Evolutionary conservation across 2,113 vertebrate genomes (phyloP).

Genomic region (Crotalus viridis): DNA sequence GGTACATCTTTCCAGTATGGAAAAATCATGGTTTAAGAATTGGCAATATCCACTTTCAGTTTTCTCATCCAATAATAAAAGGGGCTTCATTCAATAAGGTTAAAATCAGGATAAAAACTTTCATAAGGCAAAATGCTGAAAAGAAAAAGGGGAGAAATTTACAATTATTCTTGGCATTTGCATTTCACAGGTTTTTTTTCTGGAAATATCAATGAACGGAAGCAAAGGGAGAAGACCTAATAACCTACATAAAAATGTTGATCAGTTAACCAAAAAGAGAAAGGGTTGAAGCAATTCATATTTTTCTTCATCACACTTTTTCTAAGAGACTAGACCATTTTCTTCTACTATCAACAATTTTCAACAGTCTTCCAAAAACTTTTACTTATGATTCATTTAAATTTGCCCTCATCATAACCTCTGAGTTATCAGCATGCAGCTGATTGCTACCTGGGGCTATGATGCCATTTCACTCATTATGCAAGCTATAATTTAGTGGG

Average conservation of each 20-base stretch:
- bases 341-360: not conserved
- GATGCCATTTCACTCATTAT: not conserved
- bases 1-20: not conserved
- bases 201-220: not conserved
- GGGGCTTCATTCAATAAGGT: not conserved
- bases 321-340: not conserved
- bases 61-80: not conserved
- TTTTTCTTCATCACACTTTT: not conserved
- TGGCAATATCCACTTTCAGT: not conserved
- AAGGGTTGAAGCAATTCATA: not conserved
- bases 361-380: not conserved
- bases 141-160: not conserved
- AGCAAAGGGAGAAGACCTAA: not conserved
- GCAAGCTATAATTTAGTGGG: not conserved
- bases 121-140: not conserved
- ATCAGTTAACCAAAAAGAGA: not conserved
- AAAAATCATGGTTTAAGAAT: not conserved
- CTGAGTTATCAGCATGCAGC: not conserved
- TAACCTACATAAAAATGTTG: not conserved
- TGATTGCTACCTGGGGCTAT: not conserved
- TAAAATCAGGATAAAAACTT: not conserved
- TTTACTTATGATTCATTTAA: not conserved
- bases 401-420: not conserved
- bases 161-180: not conserved
- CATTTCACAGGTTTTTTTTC: not conserved